These are phyloP conservation scores for Fissipunctia ypsillon DNA, from an alignment of 2,888 invertebrate species.

Conservation along the genomic window DNA sequence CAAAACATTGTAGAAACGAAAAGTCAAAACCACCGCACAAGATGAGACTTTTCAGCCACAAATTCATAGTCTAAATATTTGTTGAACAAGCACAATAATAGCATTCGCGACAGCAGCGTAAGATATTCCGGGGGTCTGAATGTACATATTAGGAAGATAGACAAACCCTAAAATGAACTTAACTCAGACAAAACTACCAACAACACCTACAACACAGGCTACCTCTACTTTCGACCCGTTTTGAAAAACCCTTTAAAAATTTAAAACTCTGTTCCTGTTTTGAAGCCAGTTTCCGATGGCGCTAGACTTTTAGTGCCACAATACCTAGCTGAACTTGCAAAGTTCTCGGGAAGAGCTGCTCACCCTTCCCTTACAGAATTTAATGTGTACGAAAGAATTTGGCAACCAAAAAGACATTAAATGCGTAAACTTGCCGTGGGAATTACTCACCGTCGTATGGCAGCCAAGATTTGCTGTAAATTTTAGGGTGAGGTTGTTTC, in stretches of 20 bases:
- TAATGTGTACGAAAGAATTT: no score
- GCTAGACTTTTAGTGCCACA: background rate
- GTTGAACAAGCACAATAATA: background rate
- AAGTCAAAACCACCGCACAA: background rate
- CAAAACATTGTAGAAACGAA: background rate
- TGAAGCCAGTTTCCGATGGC: background rate
- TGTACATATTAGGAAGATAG: background rate
- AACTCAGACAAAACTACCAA: background rate
- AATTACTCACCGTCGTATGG: no score
- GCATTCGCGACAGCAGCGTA: background rate
- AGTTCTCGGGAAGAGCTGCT: background rate
- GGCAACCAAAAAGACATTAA: no score
- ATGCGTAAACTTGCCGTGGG: no score
- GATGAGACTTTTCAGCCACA: background rate
- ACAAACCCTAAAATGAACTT: background rate
- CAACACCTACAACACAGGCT: background rate
- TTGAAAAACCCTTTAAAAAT: background rate
- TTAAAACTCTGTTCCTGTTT: background rate
- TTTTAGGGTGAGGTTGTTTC: no score
- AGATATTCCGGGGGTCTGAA: background rate
- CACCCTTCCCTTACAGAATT: background rate
- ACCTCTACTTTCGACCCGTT: background rate
- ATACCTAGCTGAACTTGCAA: background rate
- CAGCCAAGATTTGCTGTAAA: no score
- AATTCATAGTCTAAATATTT: background rate